Percentiles rank a stretch among this genome's conserved stretches.
Evolutionary conservation across 2,113 vertebrate species (phyloP).

Genomic region (Dolichallabes microphthalmus): DNA sequence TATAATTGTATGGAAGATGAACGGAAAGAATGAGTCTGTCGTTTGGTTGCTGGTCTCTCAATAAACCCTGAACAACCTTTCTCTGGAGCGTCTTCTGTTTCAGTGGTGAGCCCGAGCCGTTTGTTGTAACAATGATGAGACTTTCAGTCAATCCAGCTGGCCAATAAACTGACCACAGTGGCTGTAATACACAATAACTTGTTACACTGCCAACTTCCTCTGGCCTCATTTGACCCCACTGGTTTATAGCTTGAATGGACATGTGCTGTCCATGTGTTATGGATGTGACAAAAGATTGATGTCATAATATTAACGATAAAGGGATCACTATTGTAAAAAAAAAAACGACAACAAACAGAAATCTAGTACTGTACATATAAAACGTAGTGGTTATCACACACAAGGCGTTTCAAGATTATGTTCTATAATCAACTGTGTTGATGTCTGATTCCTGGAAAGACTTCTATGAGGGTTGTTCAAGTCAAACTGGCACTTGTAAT

Average conservation of each 20-base stretch:
- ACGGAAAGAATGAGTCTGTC: constrained; percentile 62
- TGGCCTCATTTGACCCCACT: not conserved
- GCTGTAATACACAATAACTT: not conserved
- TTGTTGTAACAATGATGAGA: constrained; percentile 1
- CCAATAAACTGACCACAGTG: constrained; percentile 15
- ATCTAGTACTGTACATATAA: too few species aligned
- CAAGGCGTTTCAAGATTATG: not conserved
- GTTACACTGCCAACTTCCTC: not conserved
- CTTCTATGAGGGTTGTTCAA: constrained; percentile 34
- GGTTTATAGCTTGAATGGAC: not conserved
- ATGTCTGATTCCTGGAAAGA: constrained; percentile 52
- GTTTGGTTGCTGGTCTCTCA: constrained; percentile 16
- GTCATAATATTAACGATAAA: not conserved
- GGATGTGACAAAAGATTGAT: not conserved
- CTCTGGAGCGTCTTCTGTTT: constrained; percentile 34
- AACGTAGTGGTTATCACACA: too few species aligned
- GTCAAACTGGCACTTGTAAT: too few species aligned
- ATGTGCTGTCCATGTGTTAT: not conserved
- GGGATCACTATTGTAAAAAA: not conserved
- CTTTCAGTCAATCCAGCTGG: constrained; percentile 26
- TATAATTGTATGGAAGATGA: constrained; percentile 20
- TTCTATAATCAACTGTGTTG: not conserved
- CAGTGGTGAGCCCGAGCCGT: constrained; percentile 18
- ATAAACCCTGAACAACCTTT: constrained; percentile 23
- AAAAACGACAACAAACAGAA: too few species aligned